Evolutionary conservation across 2,888 invertebrate species (phyloP).

Genomic region (Fabriciana adippe): DNA sequence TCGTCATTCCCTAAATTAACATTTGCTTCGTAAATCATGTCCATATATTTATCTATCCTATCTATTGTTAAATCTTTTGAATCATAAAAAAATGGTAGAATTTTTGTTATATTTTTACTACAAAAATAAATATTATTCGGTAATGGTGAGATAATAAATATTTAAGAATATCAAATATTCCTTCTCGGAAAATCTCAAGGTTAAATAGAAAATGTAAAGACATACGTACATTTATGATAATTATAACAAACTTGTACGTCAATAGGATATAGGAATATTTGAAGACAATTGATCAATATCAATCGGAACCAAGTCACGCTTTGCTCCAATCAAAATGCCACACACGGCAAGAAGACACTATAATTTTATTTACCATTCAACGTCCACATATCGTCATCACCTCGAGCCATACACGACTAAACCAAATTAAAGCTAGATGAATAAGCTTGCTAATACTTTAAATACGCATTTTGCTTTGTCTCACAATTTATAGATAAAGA

Average conservation of each 20-base stretch:
- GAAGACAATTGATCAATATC: constrained; percentile 34
- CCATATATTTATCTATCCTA: too few species aligned
- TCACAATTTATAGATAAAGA: not conserved
- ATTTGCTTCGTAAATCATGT: too few species aligned
- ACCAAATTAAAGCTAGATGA: constrained; percentile 68
- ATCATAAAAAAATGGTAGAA: too few species aligned
- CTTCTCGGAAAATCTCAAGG: too few species aligned
- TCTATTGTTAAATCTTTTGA: too few species aligned
- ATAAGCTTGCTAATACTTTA: constrained; percentile 34
- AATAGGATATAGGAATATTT: constrained; percentile 9
- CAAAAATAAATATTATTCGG: too few species aligned
- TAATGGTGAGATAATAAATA: too few species aligned
- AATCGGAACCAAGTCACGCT: constrained; percentile 39
- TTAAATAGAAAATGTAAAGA: too few species aligned
- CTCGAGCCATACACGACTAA: constrained; percentile 74
- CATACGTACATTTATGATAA: not conserved
- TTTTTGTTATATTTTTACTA: too few species aligned
- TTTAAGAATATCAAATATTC: too few species aligned
- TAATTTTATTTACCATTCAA: constrained; percentile 58
- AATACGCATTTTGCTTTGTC: not conserved
- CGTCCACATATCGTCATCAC: constrained; percentile 63
- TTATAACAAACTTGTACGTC: not conserved
- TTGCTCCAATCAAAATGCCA: constrained; percentile 52
- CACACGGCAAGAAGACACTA: constrained; percentile 55
- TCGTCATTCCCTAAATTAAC: too few species aligned